Evolutionary conservation across 2,797 vertebrate genomes (phyloP).

Genomic region (Acrossocheilus fasciatus): DNA sequence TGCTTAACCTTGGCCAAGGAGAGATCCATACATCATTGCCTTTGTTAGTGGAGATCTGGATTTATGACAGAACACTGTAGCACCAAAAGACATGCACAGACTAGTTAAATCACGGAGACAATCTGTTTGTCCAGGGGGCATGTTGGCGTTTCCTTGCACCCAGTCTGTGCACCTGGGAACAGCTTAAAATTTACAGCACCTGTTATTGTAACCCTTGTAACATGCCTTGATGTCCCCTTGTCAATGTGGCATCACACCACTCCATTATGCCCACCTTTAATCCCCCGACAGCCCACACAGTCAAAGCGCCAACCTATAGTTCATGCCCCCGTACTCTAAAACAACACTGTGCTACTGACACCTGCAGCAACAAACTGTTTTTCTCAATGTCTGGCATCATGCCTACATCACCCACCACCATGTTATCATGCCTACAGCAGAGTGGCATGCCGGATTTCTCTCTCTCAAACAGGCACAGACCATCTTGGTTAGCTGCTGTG

Average conservation of each 20-base stretch:
- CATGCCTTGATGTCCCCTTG: slow-evolving; percentile 8
- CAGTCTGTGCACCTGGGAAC: slow-evolving; percentile 6
- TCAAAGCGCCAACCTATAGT: slow-evolving; percentile 11
- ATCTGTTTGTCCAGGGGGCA: slow-evolving; percentile 24
- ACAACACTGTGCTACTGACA: slow-evolving; percentile 17
- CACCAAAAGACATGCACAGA: slow-evolving; percentile 40
- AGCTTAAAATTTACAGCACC: neutral
- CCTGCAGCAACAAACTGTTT: slow-evolving; percentile 33
- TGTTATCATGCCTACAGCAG: slow-evolving; percentile 36
- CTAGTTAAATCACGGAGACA: neutral
- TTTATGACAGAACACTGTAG: slow-evolving; percentile 26
- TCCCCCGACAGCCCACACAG: slow-evolving; percentile 17
- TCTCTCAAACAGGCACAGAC: neutral
- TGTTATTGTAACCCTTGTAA: neutral
- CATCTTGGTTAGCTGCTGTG: slow-evolving; percentile 24
- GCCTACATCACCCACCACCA: slow-evolving; percentile 44
- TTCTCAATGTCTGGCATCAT: slow-evolving; percentile 41
- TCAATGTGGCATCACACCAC: slow-evolving; percentile 34
- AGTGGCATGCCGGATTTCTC: slow-evolving; percentile 26
- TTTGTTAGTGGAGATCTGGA: slow-evolving; percentile 14
- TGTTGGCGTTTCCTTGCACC: neutral
- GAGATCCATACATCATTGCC: slow-evolving; percentile 48
- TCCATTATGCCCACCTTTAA: slow-evolving; percentile 18
- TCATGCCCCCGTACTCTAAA: slow-evolving; percentile 33
- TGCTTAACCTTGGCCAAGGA: slow-evolving; percentile 54